Evolutionary conservation across 2,113 vertebrate species (phyloP).

Genomic region (Phylloscopus whistleri): DNA sequence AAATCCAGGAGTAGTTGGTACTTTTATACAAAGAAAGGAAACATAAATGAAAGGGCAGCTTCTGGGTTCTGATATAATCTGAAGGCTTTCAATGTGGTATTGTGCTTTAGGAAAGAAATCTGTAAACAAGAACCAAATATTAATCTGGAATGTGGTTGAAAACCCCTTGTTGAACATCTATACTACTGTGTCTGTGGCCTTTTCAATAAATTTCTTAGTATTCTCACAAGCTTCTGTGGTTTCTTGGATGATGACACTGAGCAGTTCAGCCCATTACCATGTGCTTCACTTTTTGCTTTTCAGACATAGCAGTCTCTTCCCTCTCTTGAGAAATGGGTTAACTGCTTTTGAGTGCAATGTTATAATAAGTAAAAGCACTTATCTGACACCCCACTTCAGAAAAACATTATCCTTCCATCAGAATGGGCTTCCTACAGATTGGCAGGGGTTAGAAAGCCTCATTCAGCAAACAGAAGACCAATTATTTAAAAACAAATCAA

Average conservation of each 20-base stretch:
- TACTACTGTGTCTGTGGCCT: not conserved
- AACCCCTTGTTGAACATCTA: accelerated
- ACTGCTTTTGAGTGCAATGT: not conserved
- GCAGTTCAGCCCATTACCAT: not conserved
- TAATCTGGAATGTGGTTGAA: not conserved
- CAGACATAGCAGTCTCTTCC: not conserved
- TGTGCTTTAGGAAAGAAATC: not conserved
- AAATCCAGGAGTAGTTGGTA: not conserved
- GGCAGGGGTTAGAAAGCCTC: not conserved
- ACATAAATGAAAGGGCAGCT: not conserved
- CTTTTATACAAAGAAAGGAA: not conserved
- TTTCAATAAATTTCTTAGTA: not conserved
- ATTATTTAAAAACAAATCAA: not conserved
- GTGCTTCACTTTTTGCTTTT: not conserved
- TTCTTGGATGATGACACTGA: not conserved
- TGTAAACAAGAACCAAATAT: not conserved
- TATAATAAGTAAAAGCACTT: not conserved
- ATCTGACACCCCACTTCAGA: not conserved
- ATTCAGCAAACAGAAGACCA: not conserved
- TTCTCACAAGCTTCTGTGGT: not conserved
- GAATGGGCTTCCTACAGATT: not conserved
- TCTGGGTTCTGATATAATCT: not conserved
- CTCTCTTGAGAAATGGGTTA: not conserved
- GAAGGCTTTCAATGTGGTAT: not conserved
- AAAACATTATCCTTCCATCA: not conserved